These are phyloP conservation scores for Garrulus glandarius DNA, from an alignment of 2,797 vertebrate genomes.

Conservation along the genomic window DNA sequence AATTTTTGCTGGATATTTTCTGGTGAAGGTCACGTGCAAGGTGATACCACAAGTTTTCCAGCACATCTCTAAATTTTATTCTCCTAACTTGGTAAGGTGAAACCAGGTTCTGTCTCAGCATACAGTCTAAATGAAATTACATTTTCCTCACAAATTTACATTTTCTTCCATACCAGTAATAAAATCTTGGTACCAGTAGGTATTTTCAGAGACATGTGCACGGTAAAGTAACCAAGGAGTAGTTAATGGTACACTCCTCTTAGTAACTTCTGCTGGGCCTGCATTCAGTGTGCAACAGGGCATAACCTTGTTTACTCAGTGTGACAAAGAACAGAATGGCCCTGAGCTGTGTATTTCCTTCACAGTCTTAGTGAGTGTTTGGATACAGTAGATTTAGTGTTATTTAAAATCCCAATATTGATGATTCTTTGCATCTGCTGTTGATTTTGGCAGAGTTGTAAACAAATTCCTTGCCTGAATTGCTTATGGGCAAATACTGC, in stretches of 20 bases:
- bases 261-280: background rate
- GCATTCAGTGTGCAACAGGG: background rate
- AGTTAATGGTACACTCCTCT: background rate
- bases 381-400: background rate
- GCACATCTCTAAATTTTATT: background rate
- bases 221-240: background rate
- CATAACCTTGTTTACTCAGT: background rate
- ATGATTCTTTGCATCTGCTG: slow-evolving; percentile 34
- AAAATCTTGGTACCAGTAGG: background rate
- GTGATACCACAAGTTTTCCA: background rate
- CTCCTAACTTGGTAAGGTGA: background rate
- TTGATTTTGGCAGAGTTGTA: slow-evolving; percentile 53
- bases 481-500: slow-evolving; percentile 45
- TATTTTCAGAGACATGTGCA: background rate
- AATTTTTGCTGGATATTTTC: background rate
- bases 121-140: background rate
- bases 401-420: background rate
- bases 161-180: background rate
- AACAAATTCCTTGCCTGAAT: slow-evolving; percentile 28
- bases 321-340: background rate
- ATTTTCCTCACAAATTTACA: background rate
- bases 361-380: background rate
- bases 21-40: background rate
- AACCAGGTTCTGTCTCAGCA: background rate
- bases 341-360: background rate